phyloP scores from a whole-genome alignment of 2,888 invertebrate species.

The Taenaris catops region DNA sequence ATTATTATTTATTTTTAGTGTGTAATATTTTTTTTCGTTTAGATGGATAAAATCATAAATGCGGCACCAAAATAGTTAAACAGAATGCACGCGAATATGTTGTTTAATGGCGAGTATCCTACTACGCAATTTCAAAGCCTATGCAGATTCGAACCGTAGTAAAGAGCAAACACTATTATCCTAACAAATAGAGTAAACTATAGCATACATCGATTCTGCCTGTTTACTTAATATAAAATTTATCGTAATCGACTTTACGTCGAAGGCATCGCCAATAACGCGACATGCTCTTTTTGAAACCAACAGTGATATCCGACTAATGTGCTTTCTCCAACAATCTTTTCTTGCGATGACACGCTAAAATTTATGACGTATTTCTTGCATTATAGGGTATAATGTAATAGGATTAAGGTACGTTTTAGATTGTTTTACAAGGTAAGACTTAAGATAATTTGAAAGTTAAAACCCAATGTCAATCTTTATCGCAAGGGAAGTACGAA shows the following conservation, averaged over 20 bases:
- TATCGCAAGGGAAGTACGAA: conserved; percentile 74
- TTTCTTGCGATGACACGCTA: conserved; percentile 74
- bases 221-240: conserved; percentile 67
- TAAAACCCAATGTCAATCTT: conserved; percentile 75
- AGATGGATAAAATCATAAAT: too few species aligned
- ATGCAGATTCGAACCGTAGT: neutral
- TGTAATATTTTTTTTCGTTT: too few species aligned
- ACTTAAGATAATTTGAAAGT: conserved; percentile 69
- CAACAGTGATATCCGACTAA: conserved; percentile 73
- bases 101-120: too few species aligned
- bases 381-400: conserved; percentile 41
- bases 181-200: conserved; percentile 24
- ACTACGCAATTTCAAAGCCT: too few species aligned
- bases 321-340: conserved; percentile 74
- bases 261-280: conserved; percentile 53
- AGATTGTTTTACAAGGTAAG: conserved; percentile 33
- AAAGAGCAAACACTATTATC: conserved; percentile 9
- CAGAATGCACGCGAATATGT: too few species aligned
- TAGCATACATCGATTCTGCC: conserved; percentile 45
- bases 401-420: conserved; percentile 41
- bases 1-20: too few species aligned
- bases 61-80: too few species aligned
- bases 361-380: conserved; percentile 36
- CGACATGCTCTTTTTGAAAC: conserved; percentile 64
- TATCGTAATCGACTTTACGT: conserved; percentile 61